Base-by-base conservation (phyloP, 2,888 invertebrate genomes). In the Caenorhabditis becei region DNA sequence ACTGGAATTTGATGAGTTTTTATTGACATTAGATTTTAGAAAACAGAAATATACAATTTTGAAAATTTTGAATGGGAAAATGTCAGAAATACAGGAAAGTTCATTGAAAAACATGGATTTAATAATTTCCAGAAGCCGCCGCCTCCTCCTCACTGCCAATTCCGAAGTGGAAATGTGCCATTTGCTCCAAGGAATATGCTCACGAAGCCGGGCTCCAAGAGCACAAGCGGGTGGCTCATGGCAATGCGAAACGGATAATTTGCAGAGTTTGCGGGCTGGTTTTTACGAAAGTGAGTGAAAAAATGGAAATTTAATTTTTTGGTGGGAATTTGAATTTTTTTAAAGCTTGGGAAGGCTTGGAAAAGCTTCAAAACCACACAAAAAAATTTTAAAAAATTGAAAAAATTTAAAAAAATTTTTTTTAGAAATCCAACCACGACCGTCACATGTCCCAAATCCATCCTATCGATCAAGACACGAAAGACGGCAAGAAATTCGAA, bases 391-490 rank as follows among this genome's bases (percentile, higher is more conserved):
- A 51, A 24, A 28, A 24, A 56, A 16, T 20, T 28, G 23, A 10
- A n/a, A n/a, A n/a, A n/a, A n/a, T n/a, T n/a, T n/a, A n/a, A n/a
- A n/a, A n/a, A n/a, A n/a, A n/a, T 37, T 18, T 65, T 80, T n/a
- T 80, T 70, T 56, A 83, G 75, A 75, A 62, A 23, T 72, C 72
- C 4, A 85, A 83, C 37, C 66, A 69, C 16, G 72, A 77, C 20
- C 74, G 86, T 18, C 86, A 86, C 56, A 63, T 83, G 58, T 58
- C 59, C n/a, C n/a, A 26, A 7, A 59, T 78, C 26, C 85, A 85
- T 69, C 82, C 85, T 3, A 18, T 77, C 23, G 59, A 75, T n/a
- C 56, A 80, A 23, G 67, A 83, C 37, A 20, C 61, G 2, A 44
- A 63, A 3, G 77, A 82, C 20, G 56, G 61, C 26, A 62, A 41